Base-by-base conservation (phyloP, 2,888 invertebrate species). In the Cantharis flavilabris region DNA sequence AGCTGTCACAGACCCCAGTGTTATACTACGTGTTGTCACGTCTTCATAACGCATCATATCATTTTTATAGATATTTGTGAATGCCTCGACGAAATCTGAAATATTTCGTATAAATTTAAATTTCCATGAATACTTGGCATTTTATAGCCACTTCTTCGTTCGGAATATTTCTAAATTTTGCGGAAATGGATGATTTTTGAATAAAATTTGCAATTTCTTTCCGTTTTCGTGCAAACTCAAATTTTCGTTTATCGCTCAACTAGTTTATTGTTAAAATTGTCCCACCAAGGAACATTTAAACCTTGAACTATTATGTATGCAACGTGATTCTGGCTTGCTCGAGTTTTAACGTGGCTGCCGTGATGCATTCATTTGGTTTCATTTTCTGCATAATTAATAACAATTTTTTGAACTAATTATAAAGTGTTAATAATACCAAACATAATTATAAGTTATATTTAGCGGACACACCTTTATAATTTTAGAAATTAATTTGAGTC, bases 31-130 rank as follows among this genome's bases (percentile, higher is more conserved):
- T 79, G 76, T 75, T 73, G 77, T 75, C 76, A 65, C 73, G 69
- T 65, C 71, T 62, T 63, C 75, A 70, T 70, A 71, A 65, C 74
- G 71, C 76, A 73, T 76, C 78, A 73, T 72, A 72, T 75, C 78
- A 71, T 73, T 73, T 70, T 76, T 73, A 75, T 75, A 73, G 78
- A 78, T 72, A 73, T 78, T 76, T 75, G 78, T 72, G 73, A 77
- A 70, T 72, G 72, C 65, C 67, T 72, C 69, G 23, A 62, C 69
- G 73, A 71, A 71, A 75, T 71, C 71, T 69, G 71, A 75, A 79
- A 77, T 73, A 71, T 73, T 73, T 67, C 72, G 71, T 77, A 77
- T 75, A 79, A 79, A 79, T 79, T 79, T 70, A 76, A 79, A 79
- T 77, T 79, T 76, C 69, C 71, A 72, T 70, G 71, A 70, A 77